Conservation (phyloP, 2,888 invertebrate species). For the Agrilus cyanescens region DNA sequence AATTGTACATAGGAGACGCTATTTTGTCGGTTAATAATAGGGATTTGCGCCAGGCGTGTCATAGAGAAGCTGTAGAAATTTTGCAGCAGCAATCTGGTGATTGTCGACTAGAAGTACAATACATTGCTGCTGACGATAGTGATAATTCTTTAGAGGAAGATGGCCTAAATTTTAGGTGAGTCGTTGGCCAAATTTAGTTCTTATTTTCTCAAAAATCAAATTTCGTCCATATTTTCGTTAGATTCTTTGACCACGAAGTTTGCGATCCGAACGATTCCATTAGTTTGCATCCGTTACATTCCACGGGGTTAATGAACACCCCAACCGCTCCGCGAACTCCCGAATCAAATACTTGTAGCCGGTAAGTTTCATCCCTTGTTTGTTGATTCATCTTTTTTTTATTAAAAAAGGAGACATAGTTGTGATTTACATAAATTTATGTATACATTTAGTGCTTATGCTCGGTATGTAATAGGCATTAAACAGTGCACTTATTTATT, state of each 20-base stretch:
- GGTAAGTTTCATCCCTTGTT: constrained; percentile 27
- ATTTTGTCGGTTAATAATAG: constrained; percentile 70
- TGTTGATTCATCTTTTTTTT: background rate
- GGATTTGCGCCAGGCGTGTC: constrained; percentile 65
- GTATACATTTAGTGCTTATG: too few species aligned
- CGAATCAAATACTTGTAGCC: constrained; percentile 35
- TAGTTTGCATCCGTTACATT: constrained; percentile 29
- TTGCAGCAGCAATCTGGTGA: constrained; percentile 67
- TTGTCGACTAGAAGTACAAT: constrained; percentile 66
- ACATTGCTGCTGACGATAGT: constrained; percentile 57
- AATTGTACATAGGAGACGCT: constrained; percentile 73
- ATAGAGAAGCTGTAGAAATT: constrained; percentile 70
- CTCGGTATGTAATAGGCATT: too few species aligned
- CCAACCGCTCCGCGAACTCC: constrained; percentile 57
- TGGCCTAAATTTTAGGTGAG: constrained; percentile 39
- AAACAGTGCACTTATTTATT: too few species aligned
- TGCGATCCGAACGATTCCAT: constrained; percentile 29
- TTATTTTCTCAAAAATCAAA: background rate
- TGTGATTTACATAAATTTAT: too few species aligned
- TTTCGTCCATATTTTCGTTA: constrained; percentile 18
- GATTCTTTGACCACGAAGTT: constrained; percentile 38
- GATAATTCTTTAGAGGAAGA: constrained; percentile 54
- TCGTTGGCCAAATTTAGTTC: background rate
- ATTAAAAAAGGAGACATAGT: background rate
- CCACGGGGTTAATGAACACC: constrained; percentile 41